Evolutionary conservation across 2,888 invertebrate genomes (phyloP), one percentile per base, ranked within the genome.

Genomic region (Cheilosia urbana): DNA sequence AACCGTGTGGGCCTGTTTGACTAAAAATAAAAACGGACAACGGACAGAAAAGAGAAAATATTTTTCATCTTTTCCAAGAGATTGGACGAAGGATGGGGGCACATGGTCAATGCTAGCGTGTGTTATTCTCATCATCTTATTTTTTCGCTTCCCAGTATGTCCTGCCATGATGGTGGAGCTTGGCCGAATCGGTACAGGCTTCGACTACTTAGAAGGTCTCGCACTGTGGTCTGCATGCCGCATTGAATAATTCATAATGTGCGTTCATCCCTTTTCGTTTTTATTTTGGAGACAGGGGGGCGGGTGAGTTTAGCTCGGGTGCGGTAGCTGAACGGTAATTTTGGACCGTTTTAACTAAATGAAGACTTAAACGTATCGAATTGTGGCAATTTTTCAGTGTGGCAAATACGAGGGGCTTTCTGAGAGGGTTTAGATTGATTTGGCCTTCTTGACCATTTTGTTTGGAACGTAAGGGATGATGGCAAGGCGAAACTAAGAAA

Each of bases 231-330:
- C 81, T 81, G 85, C 81, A 85, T 85, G 76, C 85, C 85, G 76
- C 85, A 85, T 85, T 85, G 85, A 85, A 85, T 85, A 85, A 85
- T 85, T 85, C 85, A 85, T 85, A 85, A 85, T 85, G 85, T 85
- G 85, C 85, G 85, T 85, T 85, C 85, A 85, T 85, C 85, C 85
- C 76, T 85, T 85, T 85, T 77, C 58, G 76, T 68, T 75, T 68
- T 66, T 58, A 72, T 76, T 79, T 69, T 55, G 24, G 68, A 27
- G 30, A 9, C 30, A 0, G 30, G 2, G 19, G 51, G 21, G 49
- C n/a, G 69, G 40, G 47, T 63, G 51, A 57, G 42, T 51, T 60
- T 34, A 47, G 65, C 65, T 66, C 72, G 72, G 79, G 68, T 62
- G 71, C 55, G 53, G 62, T 62, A 68, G 73, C 81, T 62, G 76